Conservation (phyloP, 1,140 invertebrate genomes). For the Diorhabda elongata region DNA sequence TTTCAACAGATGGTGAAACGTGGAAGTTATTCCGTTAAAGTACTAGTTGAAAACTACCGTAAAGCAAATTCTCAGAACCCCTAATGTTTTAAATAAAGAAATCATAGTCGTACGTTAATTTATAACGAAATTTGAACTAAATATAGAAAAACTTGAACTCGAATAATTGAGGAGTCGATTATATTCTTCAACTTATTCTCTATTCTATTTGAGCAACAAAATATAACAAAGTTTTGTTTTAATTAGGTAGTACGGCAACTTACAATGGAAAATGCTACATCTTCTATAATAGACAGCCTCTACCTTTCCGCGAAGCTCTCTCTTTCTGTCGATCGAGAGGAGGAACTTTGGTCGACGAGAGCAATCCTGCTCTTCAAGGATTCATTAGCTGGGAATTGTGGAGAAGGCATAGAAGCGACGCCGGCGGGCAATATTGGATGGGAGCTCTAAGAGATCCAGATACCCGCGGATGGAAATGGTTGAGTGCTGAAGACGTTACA, state of each 20-base stretch:
- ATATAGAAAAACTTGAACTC: no score
- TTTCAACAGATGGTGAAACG: background rate
- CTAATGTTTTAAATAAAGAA: no score
- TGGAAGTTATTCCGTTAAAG: no score
- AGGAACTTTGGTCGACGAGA: constrained; percentile 83
- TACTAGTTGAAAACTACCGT: no score
- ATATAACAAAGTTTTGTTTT: background rate
- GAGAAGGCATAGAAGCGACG: constrained; percentile 83
- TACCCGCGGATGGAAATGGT: constrained; percentile 83
- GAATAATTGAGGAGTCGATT: no score
- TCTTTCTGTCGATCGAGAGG: constrained; percentile 74
- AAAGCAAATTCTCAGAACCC: no score
- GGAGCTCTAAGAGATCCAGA: constrained; percentile 80
- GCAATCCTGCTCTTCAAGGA: constrained; percentile 88
- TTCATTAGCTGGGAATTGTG: constrained; percentile 94
- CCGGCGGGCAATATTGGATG: constrained; percentile 92
- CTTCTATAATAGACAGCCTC: constrained; percentile 85
- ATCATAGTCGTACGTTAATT: no score
- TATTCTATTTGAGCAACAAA: background rate
- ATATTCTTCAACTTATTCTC: background rate
- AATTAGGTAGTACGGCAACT: constrained; percentile 75
- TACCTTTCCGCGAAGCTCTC: constrained; percentile 75
- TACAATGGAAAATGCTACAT: constrained; percentile 96
- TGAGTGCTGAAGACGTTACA: constrained; percentile 80
- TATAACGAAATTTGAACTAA: no score